phyloP scores from a whole-genome alignment of 2,888 invertebrate genomes.

The Netelia virgata region DNA sequence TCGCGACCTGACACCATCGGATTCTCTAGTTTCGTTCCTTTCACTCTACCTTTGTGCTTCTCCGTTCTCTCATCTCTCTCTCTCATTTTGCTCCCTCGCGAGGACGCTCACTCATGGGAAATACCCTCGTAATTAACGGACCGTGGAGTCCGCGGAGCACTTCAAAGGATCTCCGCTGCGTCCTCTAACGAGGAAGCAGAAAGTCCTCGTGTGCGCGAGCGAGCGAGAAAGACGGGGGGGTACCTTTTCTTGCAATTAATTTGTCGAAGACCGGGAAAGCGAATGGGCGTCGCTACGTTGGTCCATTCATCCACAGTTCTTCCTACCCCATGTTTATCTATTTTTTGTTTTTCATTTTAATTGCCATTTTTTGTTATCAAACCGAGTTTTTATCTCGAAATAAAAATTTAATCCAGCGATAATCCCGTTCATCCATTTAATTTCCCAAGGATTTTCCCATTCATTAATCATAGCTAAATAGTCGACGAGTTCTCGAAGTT shows the following conservation, averaged over 20 bases:
- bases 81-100: background rate
- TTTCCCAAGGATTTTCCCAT: no score
- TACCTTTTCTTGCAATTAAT: constrained; percentile 67
- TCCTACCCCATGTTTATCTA: no score
- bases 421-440: no score
- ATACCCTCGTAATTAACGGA: constrained; percentile 65
- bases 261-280: constrained; percentile 35
- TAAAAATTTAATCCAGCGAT: background rate
- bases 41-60: constrained; percentile 24
- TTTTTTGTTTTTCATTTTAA: no score
- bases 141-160: constrained; percentile 45
- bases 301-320: background rate
- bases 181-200: constrained; percentile 53
- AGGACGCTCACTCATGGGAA: constrained; percentile 51
- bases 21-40: constrained; percentile 31
- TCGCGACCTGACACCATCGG: constrained; percentile 70
- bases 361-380: constrained; percentile 2
- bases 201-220: constrained; percentile 25
- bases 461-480: background rate
- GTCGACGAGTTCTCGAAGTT: background rate
- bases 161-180: constrained; percentile 62
- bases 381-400: background rate
- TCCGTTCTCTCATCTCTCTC: constrained; percentile 24
- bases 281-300: constrained; percentile 37
- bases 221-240: constrained; percentile 26